These are phyloP conservation scores for Sisyra terminalis DNA, from an alignment of 2,888 invertebrate species.

Conservation along the genomic window DNA sequence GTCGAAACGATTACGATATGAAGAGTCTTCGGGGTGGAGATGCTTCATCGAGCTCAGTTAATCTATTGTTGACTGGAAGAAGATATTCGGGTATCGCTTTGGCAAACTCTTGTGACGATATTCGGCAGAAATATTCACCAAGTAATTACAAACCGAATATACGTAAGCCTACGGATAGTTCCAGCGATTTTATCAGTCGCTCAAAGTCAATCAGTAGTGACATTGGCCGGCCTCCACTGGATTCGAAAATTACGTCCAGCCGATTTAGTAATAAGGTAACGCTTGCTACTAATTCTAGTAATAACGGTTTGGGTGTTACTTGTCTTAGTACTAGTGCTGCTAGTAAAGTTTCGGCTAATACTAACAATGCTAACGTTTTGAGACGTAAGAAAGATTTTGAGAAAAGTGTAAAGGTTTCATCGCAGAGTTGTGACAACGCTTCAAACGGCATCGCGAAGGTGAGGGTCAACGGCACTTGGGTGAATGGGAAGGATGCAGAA, in stretches of 20 bases:
- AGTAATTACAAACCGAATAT: constrained; percentile 49
- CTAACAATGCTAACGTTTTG: constrained; percentile 26
- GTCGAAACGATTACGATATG: constrained; percentile 26
- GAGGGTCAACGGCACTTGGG: too few species aligned
- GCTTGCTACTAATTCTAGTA: constrained; percentile 20
- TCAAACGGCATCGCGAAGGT: too few species aligned
- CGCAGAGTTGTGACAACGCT: too few species aligned
- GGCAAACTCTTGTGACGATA: constrained; percentile 35
- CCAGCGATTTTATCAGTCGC: constrained; percentile 17
- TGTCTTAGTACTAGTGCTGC: constrained; percentile 24
- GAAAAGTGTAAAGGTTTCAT: constrained; percentile 24
- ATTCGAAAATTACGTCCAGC: constrained; percentile 19
- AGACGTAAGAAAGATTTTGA: constrained; percentile 23
- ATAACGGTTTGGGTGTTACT: constrained; percentile 21
- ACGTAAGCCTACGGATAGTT: constrained; percentile 20
- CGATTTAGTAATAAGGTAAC: constrained; percentile 23
- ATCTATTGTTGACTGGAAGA: constrained; percentile 7
- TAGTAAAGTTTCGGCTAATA: constrained; percentile 18
- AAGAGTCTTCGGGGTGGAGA: constrained; percentile 28
- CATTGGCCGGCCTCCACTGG: constrained; percentile 30
- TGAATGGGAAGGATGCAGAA: constrained; percentile 10
- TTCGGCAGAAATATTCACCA: constrained; percentile 61
- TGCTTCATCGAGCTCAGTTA: constrained; percentile 29
- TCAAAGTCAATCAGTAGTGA: constrained; percentile 42
- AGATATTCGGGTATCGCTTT: constrained; percentile 18